Conservation (phyloP, 2,113 vertebrate species). For the Burhinus oedicnemus region DNA sequence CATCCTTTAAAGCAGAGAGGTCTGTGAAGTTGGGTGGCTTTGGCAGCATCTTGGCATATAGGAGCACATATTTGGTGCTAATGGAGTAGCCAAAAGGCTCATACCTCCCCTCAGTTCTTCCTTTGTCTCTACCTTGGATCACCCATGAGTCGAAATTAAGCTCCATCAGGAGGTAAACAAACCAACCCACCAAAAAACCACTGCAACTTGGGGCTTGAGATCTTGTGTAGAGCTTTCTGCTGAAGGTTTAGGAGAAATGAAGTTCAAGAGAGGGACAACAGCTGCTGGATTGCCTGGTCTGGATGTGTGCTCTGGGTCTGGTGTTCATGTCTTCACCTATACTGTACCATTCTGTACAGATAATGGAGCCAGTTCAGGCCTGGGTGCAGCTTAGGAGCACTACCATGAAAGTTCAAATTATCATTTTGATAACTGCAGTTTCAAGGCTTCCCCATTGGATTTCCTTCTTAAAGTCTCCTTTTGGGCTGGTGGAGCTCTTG, state of each 20-base stretch:
- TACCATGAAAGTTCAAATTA: neutral
- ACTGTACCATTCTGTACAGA: neutral
- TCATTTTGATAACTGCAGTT: neutral
- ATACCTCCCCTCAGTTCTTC: neutral
- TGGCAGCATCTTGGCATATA: neutral
- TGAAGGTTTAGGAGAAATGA: neutral
- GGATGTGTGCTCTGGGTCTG: neutral
- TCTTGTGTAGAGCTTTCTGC: neutral
- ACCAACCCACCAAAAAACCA: neutral
- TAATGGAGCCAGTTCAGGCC: neutral
- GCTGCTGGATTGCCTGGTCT: neutral
- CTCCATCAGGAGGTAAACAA: neutral
- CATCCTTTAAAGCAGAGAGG: neutral
- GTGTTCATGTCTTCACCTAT: neutral
- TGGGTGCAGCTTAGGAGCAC: neutral
- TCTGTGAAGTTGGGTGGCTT: neutral
- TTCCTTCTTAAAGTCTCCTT: neutral
- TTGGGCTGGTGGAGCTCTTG: neutral
- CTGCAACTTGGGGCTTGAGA: neutral
- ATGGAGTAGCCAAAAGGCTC: neutral
- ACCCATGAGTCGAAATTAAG: neutral
- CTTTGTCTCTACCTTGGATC: neutral
- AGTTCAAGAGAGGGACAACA: neutral
- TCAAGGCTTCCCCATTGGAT: neutral
- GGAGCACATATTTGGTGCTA: neutral